phyloP scores from a whole-genome alignment of 2,113 vertebrate genomes.

The Argyrosomus japonicus region DNA sequence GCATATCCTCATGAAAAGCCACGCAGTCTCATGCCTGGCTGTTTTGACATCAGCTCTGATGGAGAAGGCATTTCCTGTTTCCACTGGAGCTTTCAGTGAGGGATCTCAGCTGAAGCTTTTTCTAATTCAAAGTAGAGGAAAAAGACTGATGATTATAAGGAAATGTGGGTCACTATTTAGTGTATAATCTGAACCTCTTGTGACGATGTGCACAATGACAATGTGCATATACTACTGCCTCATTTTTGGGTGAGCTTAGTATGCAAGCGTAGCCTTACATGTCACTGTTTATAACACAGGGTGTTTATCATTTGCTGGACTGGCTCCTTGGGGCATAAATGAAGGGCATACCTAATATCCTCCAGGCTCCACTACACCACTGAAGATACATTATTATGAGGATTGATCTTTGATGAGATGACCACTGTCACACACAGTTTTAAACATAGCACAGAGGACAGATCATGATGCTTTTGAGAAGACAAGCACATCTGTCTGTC shows the following conservation, averaged over 20 bases:
- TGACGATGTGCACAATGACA: no score
- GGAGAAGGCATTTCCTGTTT: conserved; percentile 15
- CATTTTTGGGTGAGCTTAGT: no score
- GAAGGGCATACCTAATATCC: no score
- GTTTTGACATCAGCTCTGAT: conserved; percentile 41
- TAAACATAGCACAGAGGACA: conserved; percentile 37
- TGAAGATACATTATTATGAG: conserved; percentile 15
- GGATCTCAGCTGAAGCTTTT: conserved; percentile 9
- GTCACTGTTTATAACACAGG: no score
- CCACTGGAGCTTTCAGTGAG: conserved; percentile 8
- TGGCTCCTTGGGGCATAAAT: no score
- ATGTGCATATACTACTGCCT: no score
- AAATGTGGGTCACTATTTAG: no score
- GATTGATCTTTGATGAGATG: conserved; percentile 32
- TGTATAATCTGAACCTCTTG: no score
- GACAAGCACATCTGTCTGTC: conserved; percentile 38
- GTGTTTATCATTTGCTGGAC: no score
- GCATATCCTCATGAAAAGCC: conserved; percentile 23
- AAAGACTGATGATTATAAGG: conserved; percentile 16
- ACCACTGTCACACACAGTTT: conserved; percentile 28
- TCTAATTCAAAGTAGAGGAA: conserved; percentile 17
- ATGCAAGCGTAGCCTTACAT: no score
- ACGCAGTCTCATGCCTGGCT: conserved; percentile 12
- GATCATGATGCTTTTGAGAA: conserved; percentile 45
- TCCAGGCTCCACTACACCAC: background rate